These are phyloP conservation scores for Odontocerum albicorne DNA, from an alignment of 2,888 invertebrate genomes.

Conservation along the genomic window DNA sequence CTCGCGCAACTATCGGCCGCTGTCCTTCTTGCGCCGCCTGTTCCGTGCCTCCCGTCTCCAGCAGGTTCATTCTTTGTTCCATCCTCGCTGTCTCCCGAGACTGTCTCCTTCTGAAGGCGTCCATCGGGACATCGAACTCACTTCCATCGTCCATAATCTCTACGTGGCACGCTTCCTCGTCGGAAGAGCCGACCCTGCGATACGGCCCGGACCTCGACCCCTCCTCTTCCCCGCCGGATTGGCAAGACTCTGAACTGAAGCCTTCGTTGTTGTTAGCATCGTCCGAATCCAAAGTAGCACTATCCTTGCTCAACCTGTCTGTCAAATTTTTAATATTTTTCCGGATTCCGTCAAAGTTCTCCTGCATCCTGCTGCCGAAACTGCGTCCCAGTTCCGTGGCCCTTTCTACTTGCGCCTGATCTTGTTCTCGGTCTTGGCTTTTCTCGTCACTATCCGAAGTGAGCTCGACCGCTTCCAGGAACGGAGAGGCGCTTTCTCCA, in stretches of 20 bases:
- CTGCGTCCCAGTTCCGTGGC: constrained; percentile 8
- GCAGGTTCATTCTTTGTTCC: constrained; percentile 10
- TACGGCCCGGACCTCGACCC: background rate
- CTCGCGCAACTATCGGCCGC: background rate
- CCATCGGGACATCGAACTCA: constrained; percentile 41
- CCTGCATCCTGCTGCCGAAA: constrained; percentile 46
- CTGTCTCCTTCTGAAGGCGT: constrained; percentile 21
- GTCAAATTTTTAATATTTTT: constrained; percentile 18
- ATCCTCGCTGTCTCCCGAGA: constrained; percentile 23
- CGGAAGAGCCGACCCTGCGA: constrained; percentile 37
- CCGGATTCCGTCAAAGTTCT: constrained; percentile 37
- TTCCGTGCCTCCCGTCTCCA: constrained; percentile 2
- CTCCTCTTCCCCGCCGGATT: constrained; percentile 34
- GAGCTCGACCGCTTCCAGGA: constrained; percentile 20
- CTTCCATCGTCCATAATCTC: constrained; percentile 54
- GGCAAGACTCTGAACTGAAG: constrained; percentile 38
- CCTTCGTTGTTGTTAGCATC: constrained; percentile 42
- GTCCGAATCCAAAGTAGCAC: constrained; percentile 32
- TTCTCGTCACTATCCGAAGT: constrained; percentile 38
- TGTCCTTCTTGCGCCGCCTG: background rate
- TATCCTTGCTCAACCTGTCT: constrained; percentile 1
- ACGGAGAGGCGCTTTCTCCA: constrained; percentile 41
- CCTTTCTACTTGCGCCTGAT: constrained; percentile 20
- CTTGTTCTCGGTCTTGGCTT: constrained; percentile 25
- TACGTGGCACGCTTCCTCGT: constrained; percentile 47